phyloP scores from a whole-genome alignment of 2,888 invertebrate genomes.

The Stictocephala bisonia region DNA sequence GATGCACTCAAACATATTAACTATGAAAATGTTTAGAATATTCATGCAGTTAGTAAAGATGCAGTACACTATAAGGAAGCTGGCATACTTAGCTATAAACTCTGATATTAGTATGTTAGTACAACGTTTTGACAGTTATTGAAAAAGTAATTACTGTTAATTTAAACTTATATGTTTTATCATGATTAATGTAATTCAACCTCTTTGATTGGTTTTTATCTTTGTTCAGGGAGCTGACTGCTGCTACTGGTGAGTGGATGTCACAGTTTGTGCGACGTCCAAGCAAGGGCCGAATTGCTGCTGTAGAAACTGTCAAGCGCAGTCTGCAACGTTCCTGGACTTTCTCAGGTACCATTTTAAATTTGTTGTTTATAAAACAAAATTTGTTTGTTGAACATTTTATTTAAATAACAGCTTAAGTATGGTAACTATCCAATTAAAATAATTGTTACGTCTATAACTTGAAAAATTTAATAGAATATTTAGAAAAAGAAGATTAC shows the following conservation, averaged over 20 bases:
- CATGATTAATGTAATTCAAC: background rate
- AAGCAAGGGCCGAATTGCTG: conserved; percentile 65
- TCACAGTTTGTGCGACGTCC: conserved; percentile 71
- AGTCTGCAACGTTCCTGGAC: conserved; percentile 79
- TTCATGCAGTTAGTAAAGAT: no score
- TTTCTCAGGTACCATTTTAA: conserved; percentile 76
- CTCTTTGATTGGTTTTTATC: background rate
- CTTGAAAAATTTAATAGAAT: no score
- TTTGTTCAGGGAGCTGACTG: conserved; percentile 74
- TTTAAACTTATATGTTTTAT: background rate
- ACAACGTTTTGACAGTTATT: background rate
- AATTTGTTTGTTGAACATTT: no score
- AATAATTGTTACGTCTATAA: no score
- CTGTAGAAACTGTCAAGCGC: conserved; percentile 70
- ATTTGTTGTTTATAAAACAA: no score
- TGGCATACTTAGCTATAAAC: background rate
- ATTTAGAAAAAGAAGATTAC: no score
- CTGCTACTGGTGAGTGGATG: conserved; percentile 77
- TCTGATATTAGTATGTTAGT: no score
- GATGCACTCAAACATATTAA: no score
- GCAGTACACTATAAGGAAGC: no score
- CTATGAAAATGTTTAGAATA: no score
- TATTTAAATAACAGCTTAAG: no score
- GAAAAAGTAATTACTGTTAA: background rate
- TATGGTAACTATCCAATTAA: no score